Evolutionary conservation across 2,113 vertebrate species (phyloP), one percentile per base, ranked within the genome.

Genomic region (Terrapene triunguis): DNA sequence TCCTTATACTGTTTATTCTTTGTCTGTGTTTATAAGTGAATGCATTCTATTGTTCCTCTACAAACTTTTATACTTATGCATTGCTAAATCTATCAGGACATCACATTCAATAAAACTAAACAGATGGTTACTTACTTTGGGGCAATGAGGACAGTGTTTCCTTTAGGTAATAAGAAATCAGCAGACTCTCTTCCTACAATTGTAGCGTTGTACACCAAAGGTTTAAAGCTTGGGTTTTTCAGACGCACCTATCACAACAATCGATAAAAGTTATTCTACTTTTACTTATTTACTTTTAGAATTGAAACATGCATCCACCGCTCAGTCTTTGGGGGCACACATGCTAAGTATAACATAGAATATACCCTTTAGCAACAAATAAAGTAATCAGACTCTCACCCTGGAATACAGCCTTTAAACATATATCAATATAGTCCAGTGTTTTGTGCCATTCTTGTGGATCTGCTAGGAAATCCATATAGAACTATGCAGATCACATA

Each of bases 141-240:
- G 50, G 97, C 74, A 97, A 99, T 80, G 62, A 80, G 97, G 65
- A 99, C 87, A 87, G 89, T 51, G 48, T 93, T 97, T 87, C 98
- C 98, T 93, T 94, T 97, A 62, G 97, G 95, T 6, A 99, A 95
- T n/a, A 96, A 98, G 97, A 99, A 99, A 47, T 98, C 96, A 91
- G 29, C 80, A 44, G 98, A 98, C 89, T 99, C 98, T 96, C 95
- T 97, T 94, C 99, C 99, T 42, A 99, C 88, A 89, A 99, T 85
- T 86, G 89, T 32, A 55, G 98, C 97, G 0, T 84, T 97, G 96
- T 99, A 99, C 3, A 94, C 85, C 90, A 99, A 92, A 4, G 38
- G 82, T 74, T 92, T 97, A 6, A 10, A 35, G 83, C 98, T 98
- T 6, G 98, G 89, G 93, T 98, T 99, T 96, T 95, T 98, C 95